Evolutionary conservation across 2,113 vertebrate species (phyloP).

Genomic region (Arothron firmamentum): DNA sequence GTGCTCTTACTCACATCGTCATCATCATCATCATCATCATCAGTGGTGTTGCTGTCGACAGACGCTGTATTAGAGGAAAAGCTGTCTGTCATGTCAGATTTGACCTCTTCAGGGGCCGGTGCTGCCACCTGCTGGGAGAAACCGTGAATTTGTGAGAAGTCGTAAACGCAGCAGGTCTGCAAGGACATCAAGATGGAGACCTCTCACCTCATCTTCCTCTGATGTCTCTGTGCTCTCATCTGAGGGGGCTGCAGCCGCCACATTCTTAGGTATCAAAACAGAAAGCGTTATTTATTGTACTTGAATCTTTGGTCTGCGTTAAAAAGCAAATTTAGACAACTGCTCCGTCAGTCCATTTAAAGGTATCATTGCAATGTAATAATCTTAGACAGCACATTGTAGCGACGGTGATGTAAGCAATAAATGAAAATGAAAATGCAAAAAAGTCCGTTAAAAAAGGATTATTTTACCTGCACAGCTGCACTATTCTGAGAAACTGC

Average conservation of each 20-base stretch:
- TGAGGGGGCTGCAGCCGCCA: conserved; percentile 32
- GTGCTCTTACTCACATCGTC: conserved; percentile 56
- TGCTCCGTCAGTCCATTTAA: not conserved
- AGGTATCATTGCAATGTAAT: not conserved
- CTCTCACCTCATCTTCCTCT: conserved; percentile 64
- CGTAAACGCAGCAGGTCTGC: not conserved
- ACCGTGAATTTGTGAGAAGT: not conserved
- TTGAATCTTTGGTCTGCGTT: not conserved
- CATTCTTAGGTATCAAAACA: conserved; percentile 29
- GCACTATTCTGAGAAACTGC: conserved; percentile 14
- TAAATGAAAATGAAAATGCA: not conserved
- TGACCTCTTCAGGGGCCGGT: conserved; percentile 11
- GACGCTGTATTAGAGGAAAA: conserved; percentile 35
- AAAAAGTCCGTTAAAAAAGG: not conserved
- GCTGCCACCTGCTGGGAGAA: conserved; percentile 16
- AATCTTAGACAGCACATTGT: no score
- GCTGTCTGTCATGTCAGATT: conserved; percentile 19
- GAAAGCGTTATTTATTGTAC: no score
- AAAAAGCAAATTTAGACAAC: not conserved
- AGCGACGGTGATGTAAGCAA: no score
- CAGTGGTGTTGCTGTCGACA: conserved; percentile 44
- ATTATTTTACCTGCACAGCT: conserved; percentile 51
- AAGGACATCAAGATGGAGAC: not conserved
- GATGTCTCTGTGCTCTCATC: conserved; percentile 65
- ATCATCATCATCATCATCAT: conserved; percentile 35